These are phyloP conservation scores for Punctoribates punctum DNA, from an alignment of 2,888 invertebrate genomes.

Conservation along the genomic window DNA sequence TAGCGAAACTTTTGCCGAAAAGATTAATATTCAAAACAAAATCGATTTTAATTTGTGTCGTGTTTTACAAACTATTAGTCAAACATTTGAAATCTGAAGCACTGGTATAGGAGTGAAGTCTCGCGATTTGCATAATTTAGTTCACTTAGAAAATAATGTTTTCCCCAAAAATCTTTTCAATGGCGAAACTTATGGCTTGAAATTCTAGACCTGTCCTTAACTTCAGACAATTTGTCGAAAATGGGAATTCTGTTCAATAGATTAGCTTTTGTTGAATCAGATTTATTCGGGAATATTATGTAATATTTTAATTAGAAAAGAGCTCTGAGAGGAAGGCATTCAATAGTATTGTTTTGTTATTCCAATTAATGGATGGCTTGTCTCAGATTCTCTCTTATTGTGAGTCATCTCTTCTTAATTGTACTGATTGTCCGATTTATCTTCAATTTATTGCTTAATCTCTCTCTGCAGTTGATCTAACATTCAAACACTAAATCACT, in stretches of 20 bases:
- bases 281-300: too few species aligned
- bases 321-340: background rate
- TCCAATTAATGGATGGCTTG: background rate
- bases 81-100: slow-evolving; percentile 2
- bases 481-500: slow-evolving; percentile 13
- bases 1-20: background rate
- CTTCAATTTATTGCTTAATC: slow-evolving; percentile 25
- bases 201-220: background rate
- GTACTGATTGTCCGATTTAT: background rate
- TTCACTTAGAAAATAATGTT: background rate
- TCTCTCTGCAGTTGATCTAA: slow-evolving; percentile 11
- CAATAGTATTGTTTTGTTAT: background rate
- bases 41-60: background rate
- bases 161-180: background rate
- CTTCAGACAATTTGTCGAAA: background rate
- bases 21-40: background rate
- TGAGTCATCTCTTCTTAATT: background rate
- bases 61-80: slow-evolving; percentile 13
- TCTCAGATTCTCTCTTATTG: background rate
- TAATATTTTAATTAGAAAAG: too few species aligned
- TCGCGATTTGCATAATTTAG: background rate
- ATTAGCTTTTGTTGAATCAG: background rate
- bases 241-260: background rate
- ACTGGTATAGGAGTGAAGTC: background rate
- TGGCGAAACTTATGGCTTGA: background rate